Evolutionary conservation across 2,113 vertebrate species (phyloP), one percentile per base, ranked within the genome.

Genomic region (Corapipo altera): DNA sequence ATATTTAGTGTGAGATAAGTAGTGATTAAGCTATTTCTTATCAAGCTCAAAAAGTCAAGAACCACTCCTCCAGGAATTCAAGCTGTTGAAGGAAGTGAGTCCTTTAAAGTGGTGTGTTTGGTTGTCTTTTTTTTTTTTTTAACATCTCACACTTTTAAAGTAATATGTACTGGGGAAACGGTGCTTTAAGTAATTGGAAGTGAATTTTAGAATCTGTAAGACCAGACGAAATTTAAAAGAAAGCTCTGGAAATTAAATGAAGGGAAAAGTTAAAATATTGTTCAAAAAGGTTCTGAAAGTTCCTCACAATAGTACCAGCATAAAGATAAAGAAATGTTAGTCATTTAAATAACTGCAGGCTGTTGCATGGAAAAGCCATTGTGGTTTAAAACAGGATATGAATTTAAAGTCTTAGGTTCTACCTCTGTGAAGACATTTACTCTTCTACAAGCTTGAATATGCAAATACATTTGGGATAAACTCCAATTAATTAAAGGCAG

Each of bases 11-110:
- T 64, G 57, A 79, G 52, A 55, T 59, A 75, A 96, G 61, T 84
- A 94, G 80, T 58, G 84, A 81, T 89, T 73, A 74, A 91, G 46
- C 59, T 62, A 39, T 94, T 94, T 84, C 32, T 84, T 84, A 82
- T 11, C 64, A 87, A 94, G 73, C 87, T 77, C 73, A 74, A 87
- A 91, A 92, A 84, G 80, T 96, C 84, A 96, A 94, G 91, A 92
- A 89, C 69, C 69, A 54, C 55, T 93, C 75, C 41, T 92, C 11
- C 46, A 73, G 69, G 41, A 95, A 70, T 49, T 94, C 46, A 80
- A 70, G 86, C 76, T 77, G 59, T 54, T 81, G 43, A 91, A 77
- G 73, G 57, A 91, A 73, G 32, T 51, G 22, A 77, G 49, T 86
- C 27, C 37, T 81, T 84, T 81, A 5, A 93, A 93, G 71, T 49